Conservation (phyloP, 2,888 invertebrate genomes). For the Acanthosepion lycidas region DNA sequence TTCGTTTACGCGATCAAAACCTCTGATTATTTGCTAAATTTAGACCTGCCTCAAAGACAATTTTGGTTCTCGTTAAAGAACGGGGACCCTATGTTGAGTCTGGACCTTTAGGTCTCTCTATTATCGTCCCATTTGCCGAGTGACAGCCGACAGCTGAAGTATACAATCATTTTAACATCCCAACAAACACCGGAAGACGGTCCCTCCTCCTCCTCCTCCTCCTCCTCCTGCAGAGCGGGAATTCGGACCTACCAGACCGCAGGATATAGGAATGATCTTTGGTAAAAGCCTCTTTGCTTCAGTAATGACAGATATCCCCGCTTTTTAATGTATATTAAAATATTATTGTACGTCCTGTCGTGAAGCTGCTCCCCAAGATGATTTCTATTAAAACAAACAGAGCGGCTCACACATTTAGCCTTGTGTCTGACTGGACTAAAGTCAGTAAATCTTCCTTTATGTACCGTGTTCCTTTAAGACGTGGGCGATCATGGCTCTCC, state of each 20-base stretch:
- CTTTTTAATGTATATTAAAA: neutral
- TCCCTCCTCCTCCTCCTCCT: neutral
- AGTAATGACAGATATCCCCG: neutral
- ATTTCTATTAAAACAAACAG: too few species aligned
- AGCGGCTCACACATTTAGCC: too few species aligned
- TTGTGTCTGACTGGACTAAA: too few species aligned
- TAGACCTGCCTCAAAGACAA: neutral
- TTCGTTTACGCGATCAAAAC: neutral
- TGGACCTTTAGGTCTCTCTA: neutral
- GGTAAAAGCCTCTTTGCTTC: neutral
- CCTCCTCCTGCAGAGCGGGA: neutral
- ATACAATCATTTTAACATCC: conserved; percentile 3
- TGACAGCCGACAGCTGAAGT: neutral
- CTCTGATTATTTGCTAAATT: neutral
- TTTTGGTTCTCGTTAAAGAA: neutral
- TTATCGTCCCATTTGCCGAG: neutral
- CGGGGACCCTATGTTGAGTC: neutral
- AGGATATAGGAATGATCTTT: neutral
- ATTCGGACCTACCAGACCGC: neutral
- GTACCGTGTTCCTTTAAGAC: too few species aligned
- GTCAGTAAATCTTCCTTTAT: too few species aligned
- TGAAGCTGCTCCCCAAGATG: too few species aligned
- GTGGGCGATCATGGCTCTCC: too few species aligned
- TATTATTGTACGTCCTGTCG: neutral
- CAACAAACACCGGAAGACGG: neutral